Evolutionary conservation across 2,113 vertebrate genomes (phyloP), one percentile per base, ranked within the genome.

Genomic region (Sisor rabdophorus): DNA sequence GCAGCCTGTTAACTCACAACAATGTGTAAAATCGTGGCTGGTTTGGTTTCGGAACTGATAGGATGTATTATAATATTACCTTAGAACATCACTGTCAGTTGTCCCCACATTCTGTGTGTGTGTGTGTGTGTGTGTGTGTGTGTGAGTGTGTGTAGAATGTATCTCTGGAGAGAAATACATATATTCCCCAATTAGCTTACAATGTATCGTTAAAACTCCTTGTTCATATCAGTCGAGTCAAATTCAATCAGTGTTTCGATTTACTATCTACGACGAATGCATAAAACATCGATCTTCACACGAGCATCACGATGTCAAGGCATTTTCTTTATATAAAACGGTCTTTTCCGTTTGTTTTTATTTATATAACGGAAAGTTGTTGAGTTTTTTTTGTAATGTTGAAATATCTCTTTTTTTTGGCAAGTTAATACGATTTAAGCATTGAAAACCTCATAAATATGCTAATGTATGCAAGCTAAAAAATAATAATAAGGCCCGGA

Each of bases 141-240:
- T 65, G 63, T 65, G 36, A 44, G 61, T 64, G 61, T 64, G 61
- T 67, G 12, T 48, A 69, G 85, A 85, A 65, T 81, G 86, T 84
- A 86, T 75, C 36, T 11, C 59, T 47, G 82, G 85, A 88, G 86
- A 87, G 86, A 82, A n/a, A 83, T 81, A 88, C 82, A 87, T 83
- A 83, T 88, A 90, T 87, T 85, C 86, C 89, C 85, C 89, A 90
- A 90, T 91, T 91, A 89, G 84, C 82, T 82, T 70, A 79, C 81
- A 71, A 77, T 73, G 84, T 88, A 85, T 87, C 63, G 24, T 73
- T 84, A 87, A 87, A 85, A 84, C 80, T 84, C 85, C 86, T 86
- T 72, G 87, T 86, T 82, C 69, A 81, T 89, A 88, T 78, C 55
- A 85, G 82, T 83, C 87, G 82, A 88, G 88, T 90, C 90, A 85